Conservation (phyloP, 2,797 vertebrate genomes). For the Pseudochromis fuscus region DNA sequence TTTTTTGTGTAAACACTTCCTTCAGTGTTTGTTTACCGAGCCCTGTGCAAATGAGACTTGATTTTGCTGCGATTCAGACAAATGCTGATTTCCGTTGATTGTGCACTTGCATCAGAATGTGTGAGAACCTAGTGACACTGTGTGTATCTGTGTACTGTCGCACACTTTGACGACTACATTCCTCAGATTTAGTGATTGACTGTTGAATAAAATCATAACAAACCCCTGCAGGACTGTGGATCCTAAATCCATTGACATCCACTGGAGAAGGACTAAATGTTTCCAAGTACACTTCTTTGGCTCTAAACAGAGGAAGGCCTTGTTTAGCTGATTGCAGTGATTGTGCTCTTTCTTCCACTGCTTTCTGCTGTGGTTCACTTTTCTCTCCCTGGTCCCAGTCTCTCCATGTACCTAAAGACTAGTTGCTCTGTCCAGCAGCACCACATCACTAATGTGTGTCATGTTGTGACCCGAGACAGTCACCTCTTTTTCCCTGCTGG, state of each 20-base stretch:
- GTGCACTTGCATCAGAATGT: slow-evolving; percentile 57
- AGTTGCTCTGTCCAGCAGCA: slow-evolving; percentile 19
- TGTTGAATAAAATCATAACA: slow-evolving; percentile 61
- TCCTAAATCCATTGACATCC: slow-evolving; percentile 59
- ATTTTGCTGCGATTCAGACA: slow-evolving; percentile 41
- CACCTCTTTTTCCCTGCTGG: slow-evolving; percentile 42
- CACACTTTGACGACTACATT: slow-evolving; percentile 39
- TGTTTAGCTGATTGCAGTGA: slow-evolving; percentile 69
- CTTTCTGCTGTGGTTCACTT: slow-evolving; percentile 15
- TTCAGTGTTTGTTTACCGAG: slow-evolving; percentile 62
- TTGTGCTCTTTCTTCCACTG: slow-evolving; percentile 49
- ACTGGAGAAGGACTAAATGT: slow-evolving; percentile 58
- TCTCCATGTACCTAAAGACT: neutral
- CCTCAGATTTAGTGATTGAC: slow-evolving; percentile 53
- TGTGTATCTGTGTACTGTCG: slow-evolving; percentile 15
- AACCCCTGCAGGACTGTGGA: slow-evolving; percentile 43
- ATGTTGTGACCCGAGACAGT: slow-evolving; percentile 56
- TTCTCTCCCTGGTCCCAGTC: slow-evolving; percentile 12
- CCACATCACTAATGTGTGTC: slow-evolving; percentile 43
- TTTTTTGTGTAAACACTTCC: slow-evolving; percentile 58
- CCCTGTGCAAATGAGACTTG: slow-evolving; percentile 51
- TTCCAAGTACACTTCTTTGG: slow-evolving; percentile 59
- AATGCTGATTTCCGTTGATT: slow-evolving; percentile 69
- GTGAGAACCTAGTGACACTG: slow-evolving; percentile 57
- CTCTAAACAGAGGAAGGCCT: slow-evolving; percentile 69